Conservation (phyloP, 1,140 invertebrate genomes). For the Drosophila watanabei region DNA sequence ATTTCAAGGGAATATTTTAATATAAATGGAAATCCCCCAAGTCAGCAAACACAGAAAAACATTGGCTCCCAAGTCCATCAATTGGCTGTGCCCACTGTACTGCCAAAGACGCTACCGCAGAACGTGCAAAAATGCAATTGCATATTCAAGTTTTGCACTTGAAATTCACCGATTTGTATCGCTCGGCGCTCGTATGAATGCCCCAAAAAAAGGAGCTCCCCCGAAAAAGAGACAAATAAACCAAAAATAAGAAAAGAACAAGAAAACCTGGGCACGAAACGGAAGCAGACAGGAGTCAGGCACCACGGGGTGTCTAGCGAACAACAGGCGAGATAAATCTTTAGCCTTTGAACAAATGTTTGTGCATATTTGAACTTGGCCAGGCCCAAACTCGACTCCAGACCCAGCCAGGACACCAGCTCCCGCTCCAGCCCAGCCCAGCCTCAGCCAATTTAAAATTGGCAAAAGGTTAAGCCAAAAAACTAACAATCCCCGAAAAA, state of each 20-base stretch:
- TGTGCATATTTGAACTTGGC: constrained; percentile 82
- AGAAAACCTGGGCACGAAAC: constrained; percentile 49
- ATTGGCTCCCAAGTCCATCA: constrained; percentile 17
- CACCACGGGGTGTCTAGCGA: constrained; percentile 77
- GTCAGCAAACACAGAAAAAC: neutral
- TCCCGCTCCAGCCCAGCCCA: neutral
- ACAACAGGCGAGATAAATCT: constrained; percentile 78
- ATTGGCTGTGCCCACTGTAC: constrained; percentile 34
- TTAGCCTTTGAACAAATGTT: constrained; percentile 83
- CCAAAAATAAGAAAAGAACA: neutral
- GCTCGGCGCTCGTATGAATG: constrained; percentile 70
- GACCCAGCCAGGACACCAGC: neutral
- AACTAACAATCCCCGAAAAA: constrained; percentile 63
- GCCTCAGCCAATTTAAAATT: constrained; percentile 76
- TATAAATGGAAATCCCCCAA: constrained; percentile 60
- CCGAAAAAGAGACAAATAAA: neutral
- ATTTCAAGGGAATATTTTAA: constrained; percentile 38
- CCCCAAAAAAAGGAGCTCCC: constrained; percentile 15
- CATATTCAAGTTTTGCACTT: constrained; percentile 83
- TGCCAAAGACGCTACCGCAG: constrained; percentile 18
- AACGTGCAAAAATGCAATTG: constrained; percentile 74
- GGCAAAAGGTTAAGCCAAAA: constrained; percentile 81
- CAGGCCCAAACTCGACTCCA: constrained; percentile 26
- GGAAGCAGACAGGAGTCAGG: constrained; percentile 58
- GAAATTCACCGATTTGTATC: constrained; percentile 82